Percentiles rank a stretch among this genome's conserved stretches.
phyloP scores from a whole-genome alignment of 2,888 invertebrate genomes.

The Rhogogaster chlorosoma region DNA sequence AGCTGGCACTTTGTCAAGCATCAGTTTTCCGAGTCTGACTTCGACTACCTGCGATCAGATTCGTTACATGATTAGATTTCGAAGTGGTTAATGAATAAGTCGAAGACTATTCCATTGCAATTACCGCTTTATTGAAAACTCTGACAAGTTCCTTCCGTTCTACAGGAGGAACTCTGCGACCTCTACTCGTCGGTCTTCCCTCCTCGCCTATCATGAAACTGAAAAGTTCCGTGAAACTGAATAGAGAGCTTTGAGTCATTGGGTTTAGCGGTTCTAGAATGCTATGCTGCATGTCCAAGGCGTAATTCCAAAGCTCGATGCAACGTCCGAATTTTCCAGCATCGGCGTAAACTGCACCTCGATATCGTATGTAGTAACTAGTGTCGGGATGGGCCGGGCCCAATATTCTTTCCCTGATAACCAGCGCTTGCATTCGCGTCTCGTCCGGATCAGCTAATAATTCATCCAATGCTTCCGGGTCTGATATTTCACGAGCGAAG shows the following conservation, averaged over 20 bases:
- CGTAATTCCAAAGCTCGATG: constrained; percentile 97
- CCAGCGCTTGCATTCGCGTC: constrained; percentile 96
- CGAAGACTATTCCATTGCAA: constrained; percentile 52
- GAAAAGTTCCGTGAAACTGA: constrained; percentile 97
- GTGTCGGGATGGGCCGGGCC: constrained; percentile 97
- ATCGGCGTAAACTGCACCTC: constrained; percentile 96
- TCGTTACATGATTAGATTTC: background rate
- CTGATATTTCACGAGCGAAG: constrained; percentile 90
- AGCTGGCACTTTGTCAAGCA: constrained; percentile 81
- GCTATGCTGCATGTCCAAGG: constrained; percentile 96
- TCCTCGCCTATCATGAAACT: constrained; percentile 96
- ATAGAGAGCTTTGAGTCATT: constrained; percentile 96
- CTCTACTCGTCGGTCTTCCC: constrained; percentile 84
- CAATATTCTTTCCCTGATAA: constrained; percentile 94
- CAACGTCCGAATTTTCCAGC: constrained; percentile 95
- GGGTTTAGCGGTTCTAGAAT: constrained; percentile 95
- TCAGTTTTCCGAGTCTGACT: constrained; percentile 84
- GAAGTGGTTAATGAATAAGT: background rate
- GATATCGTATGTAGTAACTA: constrained; percentile 96
- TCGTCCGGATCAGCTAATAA: constrained; percentile 96
- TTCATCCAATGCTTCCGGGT: constrained; percentile 89
- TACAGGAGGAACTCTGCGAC: constrained; percentile 89
- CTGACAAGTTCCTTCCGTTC: constrained; percentile 90
- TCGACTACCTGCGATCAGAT: constrained; percentile 80
- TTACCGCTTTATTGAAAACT: constrained; percentile 90